Evolutionary conservation across 2,797 vertebrate species (phyloP).

Genomic region (Tachyglossus aculeatus): DNA sequence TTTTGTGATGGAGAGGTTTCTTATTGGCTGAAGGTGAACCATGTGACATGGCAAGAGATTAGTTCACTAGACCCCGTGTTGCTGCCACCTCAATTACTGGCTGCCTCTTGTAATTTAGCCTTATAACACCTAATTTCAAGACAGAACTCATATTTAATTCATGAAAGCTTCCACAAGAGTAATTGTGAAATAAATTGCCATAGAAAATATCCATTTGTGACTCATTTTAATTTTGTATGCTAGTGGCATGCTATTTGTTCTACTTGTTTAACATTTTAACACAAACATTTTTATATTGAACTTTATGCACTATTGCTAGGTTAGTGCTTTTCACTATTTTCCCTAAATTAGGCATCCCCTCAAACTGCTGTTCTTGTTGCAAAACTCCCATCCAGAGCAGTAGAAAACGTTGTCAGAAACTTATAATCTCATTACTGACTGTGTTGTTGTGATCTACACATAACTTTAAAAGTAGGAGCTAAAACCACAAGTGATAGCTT

Average conservation of each 20-base stretch:
- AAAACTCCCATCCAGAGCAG: constrained; percentile 48
- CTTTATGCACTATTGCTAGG: constrained; percentile 71
- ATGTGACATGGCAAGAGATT: constrained; percentile 93
- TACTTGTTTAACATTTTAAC: constrained; percentile 84
- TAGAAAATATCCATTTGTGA: constrained; percentile 93
- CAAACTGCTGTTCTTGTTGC: constrained; percentile 40
- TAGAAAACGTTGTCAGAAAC: constrained; percentile 59
- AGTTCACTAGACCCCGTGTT: constrained; percentile 96
- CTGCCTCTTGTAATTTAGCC: constrained; percentile 99
- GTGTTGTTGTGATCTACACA: constrained; percentile 66
- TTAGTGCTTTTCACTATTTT: constrained; percentile 62
- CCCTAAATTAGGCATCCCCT: constrained; percentile 36
- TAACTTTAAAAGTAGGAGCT: constrained; percentile 77
- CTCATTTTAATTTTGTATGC: constrained; percentile 88
- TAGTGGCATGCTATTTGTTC: constrained; percentile 79
- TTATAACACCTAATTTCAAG: constrained; percentile 99
- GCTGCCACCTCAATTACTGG: constrained; percentile 98
- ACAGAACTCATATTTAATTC: constrained; percentile 99
- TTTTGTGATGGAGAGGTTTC: constrained; percentile 84
- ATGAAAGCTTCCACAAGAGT: constrained; percentile 95
- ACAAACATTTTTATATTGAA: constrained; percentile 76
- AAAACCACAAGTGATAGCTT: constrained; percentile 71
- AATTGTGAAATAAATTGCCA: constrained; percentile 99
- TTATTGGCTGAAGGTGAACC: constrained; percentile 86
- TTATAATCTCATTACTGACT: constrained; percentile 76